Percentiles rank a stretch among this genome's conserved stretches.
These are phyloP conservation scores for Sprattus sprattus DNA, from an alignment of 2,113 vertebrate genomes.

Conservation along the genomic window DNA sequence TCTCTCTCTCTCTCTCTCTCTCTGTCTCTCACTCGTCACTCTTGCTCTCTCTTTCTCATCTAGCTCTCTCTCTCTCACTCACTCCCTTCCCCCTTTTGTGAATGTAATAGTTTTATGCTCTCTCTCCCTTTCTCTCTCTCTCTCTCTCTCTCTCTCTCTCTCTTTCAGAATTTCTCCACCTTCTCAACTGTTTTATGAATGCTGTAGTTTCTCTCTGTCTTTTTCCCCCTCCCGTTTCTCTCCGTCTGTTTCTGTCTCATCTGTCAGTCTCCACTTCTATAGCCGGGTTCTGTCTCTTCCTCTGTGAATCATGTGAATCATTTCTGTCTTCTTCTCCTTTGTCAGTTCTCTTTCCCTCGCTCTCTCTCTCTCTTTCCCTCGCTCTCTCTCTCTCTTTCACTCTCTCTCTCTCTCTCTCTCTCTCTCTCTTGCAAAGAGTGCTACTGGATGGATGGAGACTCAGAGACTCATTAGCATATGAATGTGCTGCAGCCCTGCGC, in stretches of 20 bases:
- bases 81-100: neutral
- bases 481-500: constrained; percentile 30
- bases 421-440: constrained; percentile 6
- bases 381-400: constrained; percentile 15
- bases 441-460: neutral
- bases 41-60: neutral
- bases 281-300: neutral
- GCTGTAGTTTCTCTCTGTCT: neutral
- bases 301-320: constrained; percentile 17
- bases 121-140: neutral
- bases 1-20: neutral
- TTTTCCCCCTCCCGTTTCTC: neutral
- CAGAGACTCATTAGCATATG: constrained; percentile 37
- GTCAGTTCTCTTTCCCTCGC: constrained; percentile 9
- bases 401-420: constrained; percentile 20
- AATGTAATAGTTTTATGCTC: constrained; percentile 8
- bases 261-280: constrained; percentile 5
- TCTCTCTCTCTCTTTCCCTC: constrained; percentile 17
- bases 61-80: neutral
- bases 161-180: neutral
- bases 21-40: neutral
- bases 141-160: neutral
- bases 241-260: neutral
- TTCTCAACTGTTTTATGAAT: neutral
- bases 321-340: neutral